Evolutionary conservation across 2,113 vertebrate genomes (phyloP).

Genomic region (Cyanoliseus patagonus): DNA sequence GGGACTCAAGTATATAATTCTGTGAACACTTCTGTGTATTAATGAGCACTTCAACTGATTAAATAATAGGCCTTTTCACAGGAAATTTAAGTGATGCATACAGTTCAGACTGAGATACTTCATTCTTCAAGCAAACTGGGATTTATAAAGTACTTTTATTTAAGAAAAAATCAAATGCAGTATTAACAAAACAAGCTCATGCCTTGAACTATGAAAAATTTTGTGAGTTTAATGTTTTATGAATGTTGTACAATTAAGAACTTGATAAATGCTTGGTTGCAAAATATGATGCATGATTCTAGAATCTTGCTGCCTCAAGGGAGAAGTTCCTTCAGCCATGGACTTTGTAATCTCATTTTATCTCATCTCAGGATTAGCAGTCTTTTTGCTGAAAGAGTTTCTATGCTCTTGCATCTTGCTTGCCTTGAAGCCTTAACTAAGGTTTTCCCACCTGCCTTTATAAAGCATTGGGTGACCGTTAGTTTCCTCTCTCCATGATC

Average conservation of each 20-base stretch:
- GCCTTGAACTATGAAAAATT: neutral
- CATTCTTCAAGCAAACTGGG: neutral
- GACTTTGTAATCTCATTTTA: neutral
- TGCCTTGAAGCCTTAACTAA: neutral
- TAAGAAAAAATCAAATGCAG: neutral
- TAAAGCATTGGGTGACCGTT: neutral
- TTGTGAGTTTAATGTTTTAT: neutral
- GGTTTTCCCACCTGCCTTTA: neutral
- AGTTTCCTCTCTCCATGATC: neutral
- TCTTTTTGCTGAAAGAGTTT: neutral
- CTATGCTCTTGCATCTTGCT: neutral
- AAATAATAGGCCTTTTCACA: neutral
- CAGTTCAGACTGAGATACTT: neutral
- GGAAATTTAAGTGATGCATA: neutral
- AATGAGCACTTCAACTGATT: neutral
- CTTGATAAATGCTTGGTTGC: neutral
- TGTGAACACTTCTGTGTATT: neutral
- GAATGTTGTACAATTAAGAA: fast-evolving
- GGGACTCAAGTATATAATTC: neutral
- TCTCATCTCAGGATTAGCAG: neutral
- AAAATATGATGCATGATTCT: neutral
- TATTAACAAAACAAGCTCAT: neutral
- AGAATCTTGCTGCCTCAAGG: neutral
- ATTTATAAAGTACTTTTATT: neutral
- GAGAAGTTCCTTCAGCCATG: neutral